Evolutionary conservation across 2,797 vertebrate genomes (phyloP).

Genomic region (Dipus sagitta): DNA sequence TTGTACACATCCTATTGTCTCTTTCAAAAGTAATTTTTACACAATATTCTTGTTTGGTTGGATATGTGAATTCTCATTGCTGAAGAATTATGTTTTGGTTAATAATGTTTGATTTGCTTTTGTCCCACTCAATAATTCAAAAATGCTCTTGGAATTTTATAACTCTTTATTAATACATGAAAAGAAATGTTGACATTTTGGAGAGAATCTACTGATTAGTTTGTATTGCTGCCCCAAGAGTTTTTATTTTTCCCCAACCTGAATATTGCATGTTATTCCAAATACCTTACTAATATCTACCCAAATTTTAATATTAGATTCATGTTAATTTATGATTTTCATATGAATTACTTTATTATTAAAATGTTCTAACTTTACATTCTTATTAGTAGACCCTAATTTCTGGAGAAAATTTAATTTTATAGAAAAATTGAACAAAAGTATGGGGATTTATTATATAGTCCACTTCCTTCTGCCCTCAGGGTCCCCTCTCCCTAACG

Average conservation of each 20-base stretch:
- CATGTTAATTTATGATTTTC: neutral
- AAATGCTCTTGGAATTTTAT: neutral
- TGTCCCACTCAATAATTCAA: neutral
- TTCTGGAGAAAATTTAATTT: neutral
- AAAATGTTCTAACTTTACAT: neutral
- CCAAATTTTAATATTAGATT: neutral
- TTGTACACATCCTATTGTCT: neutral
- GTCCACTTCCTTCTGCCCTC: neutral
- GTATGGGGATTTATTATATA: neutral
- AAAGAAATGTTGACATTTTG: neutral
- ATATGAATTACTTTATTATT: neutral
- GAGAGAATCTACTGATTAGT: neutral
- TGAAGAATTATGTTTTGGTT: neutral
- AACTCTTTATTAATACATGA: neutral
- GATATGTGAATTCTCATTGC: neutral
- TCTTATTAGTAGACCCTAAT: neutral
- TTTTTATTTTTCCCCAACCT: neutral
- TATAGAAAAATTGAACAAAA: conserved; percentile 35
- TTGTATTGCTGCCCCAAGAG: neutral
- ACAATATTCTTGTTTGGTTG: neutral
- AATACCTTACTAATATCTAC: neutral
- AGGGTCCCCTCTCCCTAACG: neutral
- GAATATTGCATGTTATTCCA: neutral
- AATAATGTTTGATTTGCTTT: neutral
- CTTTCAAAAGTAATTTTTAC: neutral